A percentile compares a stretch with the other conserved stretches of the same genome.
Evolutionary conservation across 1,140 invertebrate genomes (phyloP).

Genomic region (Drosophila nannoptera): DNA sequence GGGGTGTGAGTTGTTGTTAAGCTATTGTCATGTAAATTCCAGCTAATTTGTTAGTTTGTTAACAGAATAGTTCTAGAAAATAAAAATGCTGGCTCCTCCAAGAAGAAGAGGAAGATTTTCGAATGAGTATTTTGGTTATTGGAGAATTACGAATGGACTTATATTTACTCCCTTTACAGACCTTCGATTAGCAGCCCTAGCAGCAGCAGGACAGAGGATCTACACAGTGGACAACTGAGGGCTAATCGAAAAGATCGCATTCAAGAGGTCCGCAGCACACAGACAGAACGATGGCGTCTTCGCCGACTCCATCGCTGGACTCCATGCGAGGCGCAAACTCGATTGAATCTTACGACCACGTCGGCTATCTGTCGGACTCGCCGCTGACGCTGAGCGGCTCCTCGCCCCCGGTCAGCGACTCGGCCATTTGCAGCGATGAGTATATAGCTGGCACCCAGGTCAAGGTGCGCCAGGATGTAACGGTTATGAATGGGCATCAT

Average conservation of each 20-base stretch:
- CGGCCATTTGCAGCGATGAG: constrained; percentile 86
- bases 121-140: too few relatives aligned
- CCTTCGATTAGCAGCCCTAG: neutral
- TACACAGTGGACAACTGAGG: constrained; percentile 2
- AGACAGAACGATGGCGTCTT: constrained; percentile 80
- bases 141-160: neutral
- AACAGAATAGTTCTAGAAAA: neutral
- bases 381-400: constrained; percentile 89
- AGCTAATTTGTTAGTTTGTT: neutral
- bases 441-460: constrained; percentile 61
- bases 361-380: constrained; percentile 83
- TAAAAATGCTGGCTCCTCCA: too few relatives aligned
- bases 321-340: constrained; percentile 92
- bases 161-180: neutral
- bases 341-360: constrained; percentile 88
- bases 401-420: constrained; percentile 89
- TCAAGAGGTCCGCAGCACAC: neutral
- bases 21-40: neutral
- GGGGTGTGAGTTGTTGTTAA: neutral
- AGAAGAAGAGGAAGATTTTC: too few relatives aligned
- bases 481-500: constrained; percentile 70
- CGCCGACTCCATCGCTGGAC: constrained; percentile 93
- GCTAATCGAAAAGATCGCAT: neutral
- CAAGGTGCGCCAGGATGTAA: constrained; percentile 61
- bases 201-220: neutral